Conservation (phyloP, 1,140 invertebrate genomes). For the Musca domestica region DNA sequence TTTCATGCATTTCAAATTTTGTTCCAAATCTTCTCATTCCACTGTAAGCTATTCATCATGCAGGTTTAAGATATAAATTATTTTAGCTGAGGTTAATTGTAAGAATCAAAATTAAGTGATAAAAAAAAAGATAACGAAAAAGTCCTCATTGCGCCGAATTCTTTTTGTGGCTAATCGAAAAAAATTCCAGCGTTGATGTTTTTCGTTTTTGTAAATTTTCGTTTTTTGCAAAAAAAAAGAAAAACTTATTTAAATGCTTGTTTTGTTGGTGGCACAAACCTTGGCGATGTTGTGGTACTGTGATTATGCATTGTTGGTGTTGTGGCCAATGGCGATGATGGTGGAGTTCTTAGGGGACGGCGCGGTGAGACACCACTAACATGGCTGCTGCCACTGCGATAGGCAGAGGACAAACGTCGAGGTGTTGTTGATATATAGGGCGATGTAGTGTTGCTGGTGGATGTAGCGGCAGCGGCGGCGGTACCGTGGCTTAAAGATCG, state of each 20-base stretch:
- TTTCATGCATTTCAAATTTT: too few species aligned
- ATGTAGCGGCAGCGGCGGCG: constrained; percentile 24
- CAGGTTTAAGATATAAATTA: too few species aligned
- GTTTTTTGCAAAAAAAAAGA: not conserved
- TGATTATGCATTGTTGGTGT: constrained; percentile 37
- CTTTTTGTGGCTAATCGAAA: too few species aligned
- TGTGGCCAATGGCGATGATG: constrained; percentile 49
- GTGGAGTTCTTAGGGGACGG: constrained; percentile 46
- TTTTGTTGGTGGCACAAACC: constrained; percentile 43
- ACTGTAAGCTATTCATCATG: too few species aligned
- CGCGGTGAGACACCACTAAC: constrained; percentile 34
- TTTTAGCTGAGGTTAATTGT: too few species aligned
- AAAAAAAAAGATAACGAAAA: too few species aligned
- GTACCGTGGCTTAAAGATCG: too few species aligned
- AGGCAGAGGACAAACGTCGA: constrained; percentile 34
- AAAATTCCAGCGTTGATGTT: too few species aligned
- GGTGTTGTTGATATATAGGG: constrained; percentile 33
- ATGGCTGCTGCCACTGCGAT: constrained; percentile 31
- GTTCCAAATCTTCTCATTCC: too few species aligned
- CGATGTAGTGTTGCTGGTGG: constrained; percentile 35
- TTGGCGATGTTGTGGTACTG: constrained; percentile 41
- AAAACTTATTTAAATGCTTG: constrained; percentile 3
- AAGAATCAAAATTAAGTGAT: too few species aligned
- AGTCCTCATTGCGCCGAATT: not conserved
- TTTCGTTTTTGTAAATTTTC: too few species aligned